Base-by-base conservation (phyloP, 2,113 vertebrate species). In the Hepsetus odoe region DNA sequence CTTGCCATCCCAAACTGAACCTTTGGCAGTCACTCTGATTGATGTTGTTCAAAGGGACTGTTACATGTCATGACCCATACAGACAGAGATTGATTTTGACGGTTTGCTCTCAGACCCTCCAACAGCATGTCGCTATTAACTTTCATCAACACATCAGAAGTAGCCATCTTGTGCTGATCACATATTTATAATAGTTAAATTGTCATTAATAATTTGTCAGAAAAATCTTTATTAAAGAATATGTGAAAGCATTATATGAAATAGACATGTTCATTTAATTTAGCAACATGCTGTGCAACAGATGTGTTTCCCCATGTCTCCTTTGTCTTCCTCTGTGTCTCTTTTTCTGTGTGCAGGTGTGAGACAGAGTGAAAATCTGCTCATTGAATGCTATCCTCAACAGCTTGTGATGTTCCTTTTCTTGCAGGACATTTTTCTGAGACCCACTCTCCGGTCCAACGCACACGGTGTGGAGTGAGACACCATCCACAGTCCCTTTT, bases 11-110 rank as follows among this genome's bases (percentile, higher is more conserved):
- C 76, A 85, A 82, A 72, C 89, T 83, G 80, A 18, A 32, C 81
- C 87, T 86, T 90, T 87, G 83, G 86, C 89, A 90, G 90, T 85
- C 79, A 85, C 82, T 89, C 90, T 90, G 91, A 91, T 89, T 90
- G 91, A 92, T 90, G 90, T 90, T 89, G 86, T 77, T 80, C 78
- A 56, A 56, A 44, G 79, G 88, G 89, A 90, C 91, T 89, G 90
- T 91, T 89, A 86, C 88, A 90, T 92, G 86, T 89, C 85, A 77
- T 89, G 77, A 87, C 74, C 74, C 84, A 81, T 83, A 84, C 71
- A 82, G 40, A 76, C 51, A 40, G 49, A 74, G 32, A 30, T 53
- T 76, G 59, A 75, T 65, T 69, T 67, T 56, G 64, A 20, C 70
- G 49, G 53, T 72, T 75, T 72, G 46, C 32, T 59, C 33, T 66